These are phyloP conservation scores for Lepisosteus osseus DNA, from an alignment of 2,113 vertebrate genomes.

Conservation along the genomic window DNA sequence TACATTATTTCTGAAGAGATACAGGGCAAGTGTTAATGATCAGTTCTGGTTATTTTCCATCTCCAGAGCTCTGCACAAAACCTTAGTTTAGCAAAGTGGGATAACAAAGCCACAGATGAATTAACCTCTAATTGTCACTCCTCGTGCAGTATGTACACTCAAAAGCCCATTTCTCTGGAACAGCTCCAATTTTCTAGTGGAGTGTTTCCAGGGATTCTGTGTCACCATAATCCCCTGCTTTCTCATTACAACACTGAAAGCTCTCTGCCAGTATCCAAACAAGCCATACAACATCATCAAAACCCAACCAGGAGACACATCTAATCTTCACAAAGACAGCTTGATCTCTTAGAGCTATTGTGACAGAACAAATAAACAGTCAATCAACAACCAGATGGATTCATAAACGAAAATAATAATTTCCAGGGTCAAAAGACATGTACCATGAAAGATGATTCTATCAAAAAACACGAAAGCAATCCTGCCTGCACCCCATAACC, in stretches of 20 bases:
- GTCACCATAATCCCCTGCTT: constrained; percentile 30
- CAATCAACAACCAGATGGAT: background rate
- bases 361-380: background rate
- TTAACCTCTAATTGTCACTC: constrained; percentile 42
- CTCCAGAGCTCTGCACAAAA: constrained; percentile 5
- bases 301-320: constrained; percentile 27
- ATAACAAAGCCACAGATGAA: constrained; percentile 44
- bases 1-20: constrained; percentile 5
- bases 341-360: constrained; percentile 15
- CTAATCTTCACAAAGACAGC: constrained; percentile 32
- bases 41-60: constrained; percentile 6
- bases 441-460: constrained; percentile 6
- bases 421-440: background rate
- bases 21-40: constrained; percentile 2
- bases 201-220: constrained; percentile 34
- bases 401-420: background rate
- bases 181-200: constrained; percentile 39
- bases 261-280: constrained; percentile 29
- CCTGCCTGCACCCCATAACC: no score
- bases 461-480: background rate
- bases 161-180: constrained; percentile 41
- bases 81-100: constrained; percentile 29
- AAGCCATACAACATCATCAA: constrained; percentile 19
- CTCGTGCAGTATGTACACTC: constrained; percentile 42
- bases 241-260: constrained; percentile 25